A percentile compares a stretch with the other conserved stretches of the same genome.
Conservation (phyloP, 2,888 invertebrate species). For the Hypolimnas misippus region DNA sequence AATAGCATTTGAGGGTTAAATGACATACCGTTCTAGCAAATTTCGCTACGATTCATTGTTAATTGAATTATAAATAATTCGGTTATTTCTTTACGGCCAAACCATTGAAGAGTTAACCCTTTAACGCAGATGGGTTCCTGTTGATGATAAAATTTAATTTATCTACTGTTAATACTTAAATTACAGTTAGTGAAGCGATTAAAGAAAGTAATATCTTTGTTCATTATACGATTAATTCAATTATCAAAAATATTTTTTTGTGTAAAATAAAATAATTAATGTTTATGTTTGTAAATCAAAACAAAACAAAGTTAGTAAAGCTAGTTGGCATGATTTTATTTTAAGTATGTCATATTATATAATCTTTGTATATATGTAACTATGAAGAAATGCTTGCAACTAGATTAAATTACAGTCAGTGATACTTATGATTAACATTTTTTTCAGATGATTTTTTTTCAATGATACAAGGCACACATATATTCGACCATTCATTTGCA, state of each 20-base stretch:
- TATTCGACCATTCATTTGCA: too few relatives aligned
- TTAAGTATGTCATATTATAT: too few relatives aligned
- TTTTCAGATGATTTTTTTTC: too few relatives aligned
- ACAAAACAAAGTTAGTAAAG: too few relatives aligned
- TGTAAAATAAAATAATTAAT: neutral
- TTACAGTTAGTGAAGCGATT: conserved; percentile 45
- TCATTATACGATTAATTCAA: conserved; percentile 2
- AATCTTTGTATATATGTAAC: too few relatives aligned
- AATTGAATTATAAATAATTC: conserved; percentile 72
- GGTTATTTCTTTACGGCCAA: conserved; percentile 61
- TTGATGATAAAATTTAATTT: conserved; percentile 53
- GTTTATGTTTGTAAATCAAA: neutral
- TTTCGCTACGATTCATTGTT: conserved; percentile 67
- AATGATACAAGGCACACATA: too few relatives aligned
- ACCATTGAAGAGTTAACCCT: conserved; percentile 67
- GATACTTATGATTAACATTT: too few relatives aligned
- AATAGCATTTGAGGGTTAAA: conserved; percentile 61
- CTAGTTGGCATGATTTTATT: too few relatives aligned
- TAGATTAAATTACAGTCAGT: too few relatives aligned
- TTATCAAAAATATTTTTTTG: neutral
- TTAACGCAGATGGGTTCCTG: conserved; percentile 62
- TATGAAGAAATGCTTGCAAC: too few relatives aligned
- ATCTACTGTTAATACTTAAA: conserved; percentile 48
- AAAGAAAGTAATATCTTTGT: conserved; percentile 7
- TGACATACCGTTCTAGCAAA: conserved; percentile 69